Evolutionary conservation across 2,888 invertebrate species (phyloP).

Genomic region (Oscheius sp.): DNA sequence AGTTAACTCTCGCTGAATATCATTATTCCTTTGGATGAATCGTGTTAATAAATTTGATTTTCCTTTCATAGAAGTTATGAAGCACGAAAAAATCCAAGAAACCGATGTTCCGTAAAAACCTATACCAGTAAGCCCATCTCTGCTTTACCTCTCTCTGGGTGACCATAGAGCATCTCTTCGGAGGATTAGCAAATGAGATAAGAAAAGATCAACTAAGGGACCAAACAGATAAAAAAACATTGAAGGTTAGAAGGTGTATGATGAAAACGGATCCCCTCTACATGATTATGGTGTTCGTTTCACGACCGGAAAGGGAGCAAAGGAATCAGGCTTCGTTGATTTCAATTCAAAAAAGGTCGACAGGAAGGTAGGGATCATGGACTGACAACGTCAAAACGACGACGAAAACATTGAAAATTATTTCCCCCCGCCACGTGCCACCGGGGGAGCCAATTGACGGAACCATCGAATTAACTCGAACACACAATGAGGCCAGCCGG

Average conservation of each 20-base stretch:
- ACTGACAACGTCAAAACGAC: too few species aligned
- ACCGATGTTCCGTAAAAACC: too few species aligned
- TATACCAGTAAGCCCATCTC: too few species aligned
- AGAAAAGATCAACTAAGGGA: background rate
- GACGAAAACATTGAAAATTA: too few species aligned
- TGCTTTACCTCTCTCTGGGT: too few species aligned
- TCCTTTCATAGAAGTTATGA: too few species aligned
- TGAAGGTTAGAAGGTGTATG: background rate
- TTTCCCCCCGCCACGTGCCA: too few species aligned
- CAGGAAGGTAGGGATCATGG: background rate
- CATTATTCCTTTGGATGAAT: too few species aligned
- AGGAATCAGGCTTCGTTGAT: background rate
- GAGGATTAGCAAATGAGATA: conserved; percentile 11
- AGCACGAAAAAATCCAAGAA: background rate
- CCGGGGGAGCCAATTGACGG: background rate
- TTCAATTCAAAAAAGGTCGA: too few species aligned
- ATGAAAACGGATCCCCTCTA: background rate
- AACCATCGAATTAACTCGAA: background rate
- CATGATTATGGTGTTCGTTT: background rate
- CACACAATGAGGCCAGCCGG: background rate
- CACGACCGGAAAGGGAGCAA: background rate
- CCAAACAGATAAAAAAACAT: background rate
- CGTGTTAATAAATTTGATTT: background rate
- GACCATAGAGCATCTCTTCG: too few species aligned
- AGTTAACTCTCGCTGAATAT: too few species aligned